phyloP scores from a whole-genome alignment of 2,113 vertebrate genomes.

The Beaufortia kweichowensis region DNA sequence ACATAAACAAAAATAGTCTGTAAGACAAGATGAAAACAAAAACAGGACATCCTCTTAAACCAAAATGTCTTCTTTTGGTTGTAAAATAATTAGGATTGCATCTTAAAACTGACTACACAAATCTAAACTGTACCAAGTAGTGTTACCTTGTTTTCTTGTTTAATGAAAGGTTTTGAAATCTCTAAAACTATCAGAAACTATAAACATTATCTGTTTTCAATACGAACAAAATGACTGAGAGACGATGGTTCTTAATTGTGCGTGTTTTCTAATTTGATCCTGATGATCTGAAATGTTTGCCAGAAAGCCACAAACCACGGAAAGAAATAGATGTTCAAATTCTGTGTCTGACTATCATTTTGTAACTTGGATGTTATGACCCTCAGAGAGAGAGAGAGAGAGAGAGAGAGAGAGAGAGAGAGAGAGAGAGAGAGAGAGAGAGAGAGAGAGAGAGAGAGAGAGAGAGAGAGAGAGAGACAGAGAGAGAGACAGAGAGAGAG shows the following conservation, averaged over 20 bases:
- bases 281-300: constrained; percentile 16
- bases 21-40: background rate
- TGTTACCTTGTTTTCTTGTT: too few species aligned
- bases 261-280: constrained; percentile 31
- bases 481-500: background rate
- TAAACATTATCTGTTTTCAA: background rate
- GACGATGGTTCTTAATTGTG: background rate
- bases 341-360: constrained; percentile 14
- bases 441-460: constrained; percentile 1
- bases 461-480: constrained; percentile 2
- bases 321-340: constrained; percentile 15
- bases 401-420: background rate
- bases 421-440: background rate
- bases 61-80: background rate
- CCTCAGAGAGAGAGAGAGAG: background rate
- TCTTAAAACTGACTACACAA: too few species aligned
- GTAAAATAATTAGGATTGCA: too few species aligned
- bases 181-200: too few species aligned
- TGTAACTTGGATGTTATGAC: constrained; percentile 14
- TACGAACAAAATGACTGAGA: background rate
- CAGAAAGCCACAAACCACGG: constrained; percentile 23
- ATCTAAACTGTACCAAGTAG: too few species aligned
- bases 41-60: background rate
- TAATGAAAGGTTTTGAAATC: background rate
- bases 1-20: background rate